Percentiles rank a stretch among this genome's conserved stretches.
phyloP scores from a whole-genome alignment of 2,888 invertebrate species.

The Ophion costatus region DNA sequence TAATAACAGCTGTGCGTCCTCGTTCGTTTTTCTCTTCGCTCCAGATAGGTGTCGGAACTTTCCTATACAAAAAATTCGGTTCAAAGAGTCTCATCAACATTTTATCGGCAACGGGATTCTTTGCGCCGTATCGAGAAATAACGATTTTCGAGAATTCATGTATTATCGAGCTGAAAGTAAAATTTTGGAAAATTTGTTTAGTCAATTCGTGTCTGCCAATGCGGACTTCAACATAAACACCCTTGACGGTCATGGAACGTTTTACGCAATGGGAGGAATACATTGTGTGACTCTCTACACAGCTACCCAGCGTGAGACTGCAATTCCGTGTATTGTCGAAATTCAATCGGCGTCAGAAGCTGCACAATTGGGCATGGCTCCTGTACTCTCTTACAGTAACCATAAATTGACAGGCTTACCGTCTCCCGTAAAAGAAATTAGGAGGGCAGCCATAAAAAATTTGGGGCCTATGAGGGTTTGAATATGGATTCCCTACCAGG shows the following conservation, averaged over 20 bases:
- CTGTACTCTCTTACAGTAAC: constrained; percentile 9
- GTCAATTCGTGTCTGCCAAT: constrained; percentile 42
- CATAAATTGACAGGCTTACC: constrained; percentile 16
- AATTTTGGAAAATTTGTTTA: constrained; percentile 6
- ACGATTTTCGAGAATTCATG: too few species aligned
- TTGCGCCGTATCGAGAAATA: too few species aligned
- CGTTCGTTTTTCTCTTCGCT: constrained; percentile 75
- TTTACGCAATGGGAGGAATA: neutral
- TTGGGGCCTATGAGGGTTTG: too few species aligned
- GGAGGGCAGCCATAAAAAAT: too few species aligned
- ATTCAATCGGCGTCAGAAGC: constrained; percentile 20
- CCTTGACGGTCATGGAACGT: constrained; percentile 32
- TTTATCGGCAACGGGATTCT: too few species aligned
- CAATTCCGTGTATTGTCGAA: constrained; percentile 24
- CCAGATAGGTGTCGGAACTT: constrained; percentile 53
- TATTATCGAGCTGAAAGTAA: constrained; percentile 4
- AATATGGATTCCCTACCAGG: too few species aligned
- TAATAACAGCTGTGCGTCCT: constrained; percentile 72
- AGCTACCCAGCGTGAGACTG: constrained; percentile 16
- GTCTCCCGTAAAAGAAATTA: too few species aligned
- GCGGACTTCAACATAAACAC: neutral
- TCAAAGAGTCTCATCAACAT: constrained; percentile 35
- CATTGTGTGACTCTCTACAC: constrained; percentile 41
- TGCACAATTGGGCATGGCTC: constrained; percentile 1
- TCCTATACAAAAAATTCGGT: constrained; percentile 62